These are phyloP conservation scores for Crematogaster levior DNA, from an alignment of 2,888 invertebrate species.

Conservation along the genomic window DNA sequence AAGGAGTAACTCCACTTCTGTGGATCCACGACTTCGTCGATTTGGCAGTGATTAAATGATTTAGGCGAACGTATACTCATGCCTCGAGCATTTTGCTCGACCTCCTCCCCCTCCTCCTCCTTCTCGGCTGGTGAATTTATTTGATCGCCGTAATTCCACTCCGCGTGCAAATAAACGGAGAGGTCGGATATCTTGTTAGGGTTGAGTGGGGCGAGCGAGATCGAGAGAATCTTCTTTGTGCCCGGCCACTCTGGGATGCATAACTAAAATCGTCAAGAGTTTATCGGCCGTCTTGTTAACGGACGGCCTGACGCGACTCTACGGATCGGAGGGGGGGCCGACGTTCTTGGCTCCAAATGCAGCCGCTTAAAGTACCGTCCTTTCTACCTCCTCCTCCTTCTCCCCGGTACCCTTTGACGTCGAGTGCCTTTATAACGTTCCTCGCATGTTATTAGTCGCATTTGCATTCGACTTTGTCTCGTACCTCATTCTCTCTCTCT, in stretches of 20 bases:
- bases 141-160: conserved; percentile 61
- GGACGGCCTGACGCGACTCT: conserved; percentile 68
- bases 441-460: conserved; percentile 51
- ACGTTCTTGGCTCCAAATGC: conserved; percentile 69
- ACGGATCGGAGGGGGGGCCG: conserved; percentile 70
- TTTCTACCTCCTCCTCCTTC: conserved; percentile 64
- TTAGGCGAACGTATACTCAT: neutral
- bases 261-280: conserved; percentile 73
- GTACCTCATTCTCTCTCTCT: neutral
- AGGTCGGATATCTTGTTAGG: conserved; percentile 41
- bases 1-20: neutral
- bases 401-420: conserved; percentile 42
- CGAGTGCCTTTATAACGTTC: conserved; percentile 50
- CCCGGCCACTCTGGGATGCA: conserved; percentile 59
- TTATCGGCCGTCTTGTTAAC: conserved; percentile 79
- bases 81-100: neutral
- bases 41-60: neutral
- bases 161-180: conserved; percentile 59
- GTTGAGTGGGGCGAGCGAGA: conserved; percentile 7
- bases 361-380: conserved; percentile 72
- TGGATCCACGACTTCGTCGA: too few species aligned
- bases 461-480: conserved; percentile 53
- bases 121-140: conserved; percentile 10
- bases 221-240: conserved; percentile 73
- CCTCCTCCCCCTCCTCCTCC: neutral